These are phyloP conservation scores for Gallirallus australis DNA, from an alignment of 2,797 vertebrate genomes.

Conservation along the genomic window DNA sequence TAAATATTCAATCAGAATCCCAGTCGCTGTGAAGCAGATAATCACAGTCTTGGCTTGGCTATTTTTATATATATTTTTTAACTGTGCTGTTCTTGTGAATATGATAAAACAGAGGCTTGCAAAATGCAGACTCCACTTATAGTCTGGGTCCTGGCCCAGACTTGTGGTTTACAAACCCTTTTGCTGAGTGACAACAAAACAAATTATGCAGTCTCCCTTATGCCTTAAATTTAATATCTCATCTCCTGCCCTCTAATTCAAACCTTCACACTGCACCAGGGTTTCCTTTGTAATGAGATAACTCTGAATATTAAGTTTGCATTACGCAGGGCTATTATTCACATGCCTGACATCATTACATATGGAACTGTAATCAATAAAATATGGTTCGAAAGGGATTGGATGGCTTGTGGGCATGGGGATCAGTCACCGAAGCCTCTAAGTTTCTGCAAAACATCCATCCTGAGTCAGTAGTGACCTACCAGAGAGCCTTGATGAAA, in stretches of 20 bases:
- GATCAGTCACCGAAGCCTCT: slow-evolving; percentile 18
- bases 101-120: slow-evolving; percentile 31
- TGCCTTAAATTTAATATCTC: slow-evolving; percentile 67
- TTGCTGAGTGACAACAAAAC: slow-evolving; percentile 71
- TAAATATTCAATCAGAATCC: slow-evolving; percentile 61
- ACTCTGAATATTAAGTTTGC: slow-evolving; percentile 71
- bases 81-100: slow-evolving; percentile 6
- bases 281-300: slow-evolving; percentile 73
- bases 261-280: slow-evolving; percentile 55
- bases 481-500: not conserved
- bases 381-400: slow-evolving; percentile 17
- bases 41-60: slow-evolving; percentile 14
- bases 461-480: not conserved
- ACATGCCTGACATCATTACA: slow-evolving; percentile 59
- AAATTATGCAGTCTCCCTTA: slow-evolving; percentile 63
- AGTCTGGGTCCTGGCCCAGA: slow-evolving; percentile 45
- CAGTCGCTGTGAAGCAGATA: slow-evolving; percentile 56
- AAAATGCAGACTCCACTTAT: slow-evolving; percentile 46
- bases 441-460: slow-evolving; percentile 15
- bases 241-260: slow-evolving; percentile 73
- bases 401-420: slow-evolving; percentile 54
- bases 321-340: slow-evolving; percentile 53
- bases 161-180: slow-evolving; percentile 65
- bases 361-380: slow-evolving; percentile 64
- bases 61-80: not conserved